Evolutionary conservation across 2,888 invertebrate genomes (phyloP), one percentile per base, ranked within the genome.

Genomic region (Sceliomorpha sp.): DNA sequence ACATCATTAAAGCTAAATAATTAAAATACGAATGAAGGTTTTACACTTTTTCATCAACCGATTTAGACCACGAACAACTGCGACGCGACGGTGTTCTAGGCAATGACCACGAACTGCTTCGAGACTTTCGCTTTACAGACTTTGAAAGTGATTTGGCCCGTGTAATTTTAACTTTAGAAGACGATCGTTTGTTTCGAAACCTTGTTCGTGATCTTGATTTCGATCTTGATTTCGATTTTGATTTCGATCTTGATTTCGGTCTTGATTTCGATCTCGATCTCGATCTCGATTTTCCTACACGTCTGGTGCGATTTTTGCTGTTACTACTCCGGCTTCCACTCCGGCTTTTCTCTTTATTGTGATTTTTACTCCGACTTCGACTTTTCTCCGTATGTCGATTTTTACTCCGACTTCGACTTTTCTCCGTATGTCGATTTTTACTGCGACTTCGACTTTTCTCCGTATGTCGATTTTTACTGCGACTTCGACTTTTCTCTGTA

Each of bases 91-190:
- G 73, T 6, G 90, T 90, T 69, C 89, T 75, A 58, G 91, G 91
- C 40, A 91, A 80, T 0, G 93, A 92, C 92, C 92, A 92, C 9
- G 92, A 92, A 71, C 91, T 91, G 0, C 92, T 91, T 0, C 91
- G 84, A 0, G 86, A 87, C 29, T 86, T 80, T 62, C 66, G 82
- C 40, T 79, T 50, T 1, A 72, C 68, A 3, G 80, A 74, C 0
- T 13, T 37, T 0, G 62, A 72, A 2, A 81, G 74, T n/a, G 85
- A 85, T 32, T 72, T 82, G 0, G 85, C 85, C 7, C 85, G 67
- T 1, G 85, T 85, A 2, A 85, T 45, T 37, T 75, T 82, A 1
- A 86, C 82, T 24, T 48, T 56, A 20, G 66, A 71, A 1, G 73
- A 62, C 5, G 71, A 71, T 15, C 76, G 72, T 26, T 55, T 73